Percentiles rank a stretch among this genome's conserved stretches.
These are phyloP conservation scores for Phyllotis vaccarum DNA, from an alignment of 2,797 vertebrate species.

Conservation along the genomic window DNA sequence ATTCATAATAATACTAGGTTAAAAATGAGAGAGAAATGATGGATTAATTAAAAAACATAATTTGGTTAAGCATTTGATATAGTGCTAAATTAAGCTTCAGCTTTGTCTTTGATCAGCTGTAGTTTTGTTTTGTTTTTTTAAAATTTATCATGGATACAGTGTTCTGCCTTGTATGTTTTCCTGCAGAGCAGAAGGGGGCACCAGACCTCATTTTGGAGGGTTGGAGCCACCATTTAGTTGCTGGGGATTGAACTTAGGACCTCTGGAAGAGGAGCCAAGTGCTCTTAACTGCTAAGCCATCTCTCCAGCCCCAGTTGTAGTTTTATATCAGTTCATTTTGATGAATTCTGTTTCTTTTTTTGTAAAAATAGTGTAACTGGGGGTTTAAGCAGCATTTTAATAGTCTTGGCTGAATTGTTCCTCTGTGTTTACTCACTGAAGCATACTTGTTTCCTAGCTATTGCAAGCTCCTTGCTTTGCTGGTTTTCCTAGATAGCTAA, in stretches of 20 bases:
- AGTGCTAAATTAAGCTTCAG: conserved; percentile 8
- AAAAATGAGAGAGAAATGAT: conserved; percentile 26
- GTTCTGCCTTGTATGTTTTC: too few species aligned
- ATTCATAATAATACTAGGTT: conserved; percentile 10
- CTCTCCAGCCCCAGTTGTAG: background rate
- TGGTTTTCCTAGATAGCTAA: conserved; percentile 31
- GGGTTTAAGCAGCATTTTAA: conserved; percentile 40
- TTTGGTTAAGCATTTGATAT: background rate
- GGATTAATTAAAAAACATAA: conserved; percentile 19
- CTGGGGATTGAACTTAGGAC: too few species aligned
- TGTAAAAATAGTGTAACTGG: conserved; percentile 5
- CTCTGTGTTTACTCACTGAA: conserved; percentile 18
- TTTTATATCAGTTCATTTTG: conserved; percentile 31
- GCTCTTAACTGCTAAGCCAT: too few species aligned
- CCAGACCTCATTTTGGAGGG: too few species aligned
- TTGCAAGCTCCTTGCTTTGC: background rate
- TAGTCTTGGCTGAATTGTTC: conserved; percentile 13
- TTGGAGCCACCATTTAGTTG: too few species aligned
- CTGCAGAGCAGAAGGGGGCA: too few species aligned
- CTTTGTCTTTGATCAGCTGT: conserved; percentile 3
- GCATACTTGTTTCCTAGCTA: background rate
- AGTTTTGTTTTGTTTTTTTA: too few species aligned
- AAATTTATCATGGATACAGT: too few species aligned
- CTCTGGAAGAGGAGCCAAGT: too few species aligned
- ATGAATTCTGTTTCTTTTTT: conserved; percentile 16